These are phyloP conservation scores for Troilus luridus DNA, from an alignment of 2,888 invertebrate genomes.

Conservation along the genomic window DNA sequence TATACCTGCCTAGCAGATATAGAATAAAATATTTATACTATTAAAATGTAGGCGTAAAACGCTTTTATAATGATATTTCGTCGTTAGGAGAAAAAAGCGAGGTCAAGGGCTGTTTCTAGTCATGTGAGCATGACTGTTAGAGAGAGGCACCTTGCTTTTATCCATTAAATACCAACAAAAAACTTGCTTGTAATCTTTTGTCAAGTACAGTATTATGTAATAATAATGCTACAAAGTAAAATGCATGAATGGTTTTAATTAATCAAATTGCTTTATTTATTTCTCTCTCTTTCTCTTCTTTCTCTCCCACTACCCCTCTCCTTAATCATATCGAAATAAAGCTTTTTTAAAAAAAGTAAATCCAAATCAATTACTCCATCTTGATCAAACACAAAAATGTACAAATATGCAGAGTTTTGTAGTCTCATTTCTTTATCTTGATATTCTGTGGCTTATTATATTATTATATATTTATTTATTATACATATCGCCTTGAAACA, in stretches of 20 bases:
- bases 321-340: constrained; percentile 59
- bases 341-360: constrained; percentile 57
- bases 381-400: constrained; percentile 57
- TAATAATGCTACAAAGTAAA: constrained; percentile 66
- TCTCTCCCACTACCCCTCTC: constrained; percentile 63
- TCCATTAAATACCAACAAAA: constrained; percentile 61
- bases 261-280: constrained; percentile 66
- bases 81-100: constrained; percentile 56
- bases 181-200: constrained; percentile 65
- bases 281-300: constrained; percentile 63
- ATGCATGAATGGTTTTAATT: constrained; percentile 66
- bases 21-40: constrained; percentile 64
- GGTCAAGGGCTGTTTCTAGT: constrained; percentile 58
- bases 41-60: constrained; percentile 64
- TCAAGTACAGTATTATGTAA: constrained; percentile 66
- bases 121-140: constrained; percentile 60
- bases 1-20: constrained; percentile 66
- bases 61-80: constrained; percentile 63
- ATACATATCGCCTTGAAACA: constrained; percentile 57
- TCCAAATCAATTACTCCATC: constrained; percentile 51
- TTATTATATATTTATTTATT: constrained; percentile 58
- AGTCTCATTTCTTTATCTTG: constrained; percentile 59
- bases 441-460: constrained; percentile 58
- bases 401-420: constrained; percentile 58
- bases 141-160: constrained; percentile 59